phyloP scores from a whole-genome alignment of 2,113 vertebrate genomes.

The Chaetodon auriga region DNA sequence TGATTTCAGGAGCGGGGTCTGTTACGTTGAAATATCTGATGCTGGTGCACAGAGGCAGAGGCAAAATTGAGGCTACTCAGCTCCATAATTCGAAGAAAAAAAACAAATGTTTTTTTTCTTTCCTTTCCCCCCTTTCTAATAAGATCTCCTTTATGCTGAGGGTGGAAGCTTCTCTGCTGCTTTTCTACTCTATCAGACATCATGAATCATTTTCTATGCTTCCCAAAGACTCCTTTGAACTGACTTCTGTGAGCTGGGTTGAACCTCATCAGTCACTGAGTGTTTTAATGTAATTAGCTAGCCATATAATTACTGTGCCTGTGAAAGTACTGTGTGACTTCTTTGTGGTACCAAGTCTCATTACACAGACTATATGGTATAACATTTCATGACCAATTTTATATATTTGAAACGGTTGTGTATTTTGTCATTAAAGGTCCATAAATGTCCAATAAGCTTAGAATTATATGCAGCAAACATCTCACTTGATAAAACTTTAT shows the following conservation, averaged over 20 bases:
- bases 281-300: neutral
- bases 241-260: neutral
- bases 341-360: neutral
- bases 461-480: neutral
- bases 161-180: constrained; percentile 3
- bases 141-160: constrained; percentile 14
- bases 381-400: neutral
- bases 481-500: too few relatives aligned
- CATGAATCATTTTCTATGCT: constrained; percentile 1
- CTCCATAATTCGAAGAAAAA: constrained; percentile 22
- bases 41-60: neutral
- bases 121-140: constrained; percentile 4
- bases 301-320: neutral
- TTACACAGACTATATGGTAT: too few relatives aligned
- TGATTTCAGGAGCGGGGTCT: neutral
- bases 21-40: neutral
- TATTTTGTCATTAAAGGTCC: neutral
- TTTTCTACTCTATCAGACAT: neutral
- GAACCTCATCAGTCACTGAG: neutral
- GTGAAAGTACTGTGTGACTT: neutral
- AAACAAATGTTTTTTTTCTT: neutral
- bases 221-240: neutral
- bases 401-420: neutral
- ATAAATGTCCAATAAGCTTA: neutral
- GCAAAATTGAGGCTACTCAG: neutral